Percentiles rank a stretch among this genome's conserved stretches.
phyloP scores from a whole-genome alignment of 1,140 invertebrate genomes.

The Solen grandis region DNA sequence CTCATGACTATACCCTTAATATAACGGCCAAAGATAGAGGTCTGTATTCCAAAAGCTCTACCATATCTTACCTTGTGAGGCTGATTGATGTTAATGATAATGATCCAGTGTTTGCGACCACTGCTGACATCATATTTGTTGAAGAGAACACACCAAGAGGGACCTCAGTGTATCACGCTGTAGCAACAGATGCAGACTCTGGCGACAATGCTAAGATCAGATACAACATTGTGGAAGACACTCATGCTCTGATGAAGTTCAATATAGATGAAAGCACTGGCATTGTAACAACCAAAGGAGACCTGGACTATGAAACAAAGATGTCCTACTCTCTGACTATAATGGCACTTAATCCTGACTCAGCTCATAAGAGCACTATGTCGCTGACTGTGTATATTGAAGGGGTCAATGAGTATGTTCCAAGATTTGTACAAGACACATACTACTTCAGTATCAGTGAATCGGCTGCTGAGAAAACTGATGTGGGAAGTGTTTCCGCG shows the following conservation, averaged over 20 bases:
- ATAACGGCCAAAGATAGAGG: constrained; percentile 90
- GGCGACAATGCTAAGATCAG: constrained; percentile 69
- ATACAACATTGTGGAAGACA: constrained; percentile 80
- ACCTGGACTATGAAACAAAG: constrained; percentile 95
- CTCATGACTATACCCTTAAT: constrained; percentile 90
- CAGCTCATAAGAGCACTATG: constrained; percentile 81
- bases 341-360: constrained; percentile 89
- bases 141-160: constrained; percentile 86
- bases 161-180: constrained; percentile 85
- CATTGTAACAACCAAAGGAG: constrained; percentile 85
- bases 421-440: constrained; percentile 93
- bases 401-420: constrained; percentile 96
- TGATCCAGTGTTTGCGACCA: constrained; percentile 77
- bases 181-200: constrained; percentile 73
- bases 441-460: constrained; percentile 97
- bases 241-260: constrained; percentile 88
- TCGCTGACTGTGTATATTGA: constrained; percentile 89
- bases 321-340: constrained; percentile 90
- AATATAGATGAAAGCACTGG: constrained; percentile 89
- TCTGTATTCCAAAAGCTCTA: constrained; percentile 83
- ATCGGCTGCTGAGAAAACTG: constrained; percentile 92
- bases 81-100: constrained; percentile 87
- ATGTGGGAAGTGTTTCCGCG: constrained; percentile 92
- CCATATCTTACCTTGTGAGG: constrained; percentile 86
- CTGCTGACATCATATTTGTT: constrained; percentile 76